Conservation (phyloP, 2,888 invertebrate species). For the Herminia tarsipennalis region DNA sequence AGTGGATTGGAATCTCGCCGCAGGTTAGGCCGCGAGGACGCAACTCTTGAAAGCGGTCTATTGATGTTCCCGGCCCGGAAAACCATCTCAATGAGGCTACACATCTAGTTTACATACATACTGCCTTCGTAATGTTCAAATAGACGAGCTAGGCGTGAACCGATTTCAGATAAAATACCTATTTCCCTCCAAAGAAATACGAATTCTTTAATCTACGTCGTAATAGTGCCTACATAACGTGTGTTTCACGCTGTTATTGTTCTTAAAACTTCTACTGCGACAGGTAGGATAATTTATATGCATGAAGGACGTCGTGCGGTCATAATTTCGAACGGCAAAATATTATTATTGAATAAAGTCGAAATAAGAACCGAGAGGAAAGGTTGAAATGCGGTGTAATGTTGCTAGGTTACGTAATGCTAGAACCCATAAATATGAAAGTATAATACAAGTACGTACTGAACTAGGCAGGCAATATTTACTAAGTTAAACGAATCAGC, state of each 20-base stretch:
- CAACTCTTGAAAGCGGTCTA: conserved; percentile 42
- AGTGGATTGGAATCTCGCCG: conserved; percentile 43
- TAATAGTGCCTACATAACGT: conserved; percentile 38
- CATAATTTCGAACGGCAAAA: conserved; percentile 14
- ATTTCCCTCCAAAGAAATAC: conserved; percentile 48
- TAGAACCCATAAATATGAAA: conserved; percentile 22
- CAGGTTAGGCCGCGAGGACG: conserved; percentile 38
- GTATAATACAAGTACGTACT: conserved; percentile 22
- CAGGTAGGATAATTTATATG: conserved; percentile 22
- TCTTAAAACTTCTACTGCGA: conserved; percentile 27
- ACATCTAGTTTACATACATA: conserved; percentile 60
- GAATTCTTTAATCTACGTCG: conserved; percentile 55
- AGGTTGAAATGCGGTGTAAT: conserved; percentile 16
- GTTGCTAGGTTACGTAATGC: conserved; percentile 18
- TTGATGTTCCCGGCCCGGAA: conserved; percentile 49
- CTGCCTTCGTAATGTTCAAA: conserved; percentile 60
- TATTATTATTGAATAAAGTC: conserved; percentile 20
- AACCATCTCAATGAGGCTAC: conserved; percentile 54
- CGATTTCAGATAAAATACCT: conserved; percentile 59
- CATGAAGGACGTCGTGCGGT: conserved; percentile 9
- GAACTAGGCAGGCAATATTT: conserved; percentile 35
- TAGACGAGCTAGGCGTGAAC: conserved; percentile 61
- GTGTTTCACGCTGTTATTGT: conserved; percentile 40
- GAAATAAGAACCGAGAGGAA: conserved; percentile 19
- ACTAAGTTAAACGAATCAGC: conserved; percentile 41